Conservation (phyloP, 2,888 invertebrate species). For the Andrena haemorrhoa region DNA sequence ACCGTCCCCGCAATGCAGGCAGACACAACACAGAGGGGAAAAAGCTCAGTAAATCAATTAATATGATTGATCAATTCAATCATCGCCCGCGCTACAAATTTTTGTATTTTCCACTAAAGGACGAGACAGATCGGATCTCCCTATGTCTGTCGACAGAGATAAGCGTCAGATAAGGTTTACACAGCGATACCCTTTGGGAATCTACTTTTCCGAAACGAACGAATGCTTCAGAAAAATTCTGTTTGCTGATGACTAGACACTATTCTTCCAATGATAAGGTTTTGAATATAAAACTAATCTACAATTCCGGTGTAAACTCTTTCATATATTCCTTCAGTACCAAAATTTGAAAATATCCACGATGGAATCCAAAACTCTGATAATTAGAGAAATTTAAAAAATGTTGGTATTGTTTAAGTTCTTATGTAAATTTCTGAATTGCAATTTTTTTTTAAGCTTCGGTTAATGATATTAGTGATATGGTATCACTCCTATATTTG, state of each 20-base stretch:
- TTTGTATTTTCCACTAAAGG: background rate
- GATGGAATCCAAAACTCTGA: no score
- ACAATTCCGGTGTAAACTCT: background rate
- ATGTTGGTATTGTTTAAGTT: no score
- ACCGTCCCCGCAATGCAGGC: no score
- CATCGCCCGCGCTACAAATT: slow-evolving; percentile 3
- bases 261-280: slow-evolving; percentile 22
- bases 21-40: no score
- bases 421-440: no score
- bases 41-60: no score
- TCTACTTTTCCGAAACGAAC: background rate
- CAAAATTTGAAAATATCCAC: no score
- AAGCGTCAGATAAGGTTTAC: slow-evolving; percentile 30
- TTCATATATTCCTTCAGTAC: no score
- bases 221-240: slow-evolving; percentile 15
- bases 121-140: background rate
- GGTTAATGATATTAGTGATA: no score
- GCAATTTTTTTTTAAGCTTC: no score
- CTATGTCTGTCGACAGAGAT: slow-evolving; percentile 2
- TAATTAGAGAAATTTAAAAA: no score
- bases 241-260: background rate
- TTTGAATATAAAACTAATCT: background rate
- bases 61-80: slow-evolving; percentile 6
- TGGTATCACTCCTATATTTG: no score
- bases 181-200: background rate